Conservation (phyloP, 2,113 vertebrate genomes). For the Microtus oregoni region DNA sequence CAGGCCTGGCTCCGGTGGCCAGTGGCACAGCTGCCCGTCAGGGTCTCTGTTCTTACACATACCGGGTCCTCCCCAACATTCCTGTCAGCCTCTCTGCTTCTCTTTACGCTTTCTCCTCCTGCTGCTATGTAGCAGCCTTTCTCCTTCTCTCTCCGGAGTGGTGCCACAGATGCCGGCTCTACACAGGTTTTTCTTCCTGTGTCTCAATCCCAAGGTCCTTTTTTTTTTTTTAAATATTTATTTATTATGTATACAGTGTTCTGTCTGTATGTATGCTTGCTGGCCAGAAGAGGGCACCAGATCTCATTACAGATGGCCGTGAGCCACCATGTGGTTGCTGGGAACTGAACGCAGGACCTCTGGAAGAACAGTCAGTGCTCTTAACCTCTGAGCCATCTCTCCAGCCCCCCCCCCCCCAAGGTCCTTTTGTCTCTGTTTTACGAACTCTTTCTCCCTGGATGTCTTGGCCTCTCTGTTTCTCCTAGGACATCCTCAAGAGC, state of each 20-base stretch:
- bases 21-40: not conserved
- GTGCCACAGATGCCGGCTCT: not conserved
- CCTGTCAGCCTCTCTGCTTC: no score
- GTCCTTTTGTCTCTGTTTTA: not conserved
- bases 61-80: not conserved
- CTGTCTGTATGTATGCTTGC: no score
- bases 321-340: no score
- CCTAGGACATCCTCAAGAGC: constrained; percentile 18
- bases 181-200: not conserved
- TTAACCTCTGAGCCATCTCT: no score
- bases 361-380: no score
- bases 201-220: not conserved
- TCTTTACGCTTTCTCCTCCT: not conserved
- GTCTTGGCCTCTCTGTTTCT: not conserved
- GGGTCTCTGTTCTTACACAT: not conserved
- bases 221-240: not conserved
- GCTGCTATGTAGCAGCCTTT: not conserved
- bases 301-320: no score
- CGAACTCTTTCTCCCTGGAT: not conserved
- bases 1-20: not conserved
- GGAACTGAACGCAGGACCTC: no score
- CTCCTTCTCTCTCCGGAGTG: no score
- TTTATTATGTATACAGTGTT: no score
- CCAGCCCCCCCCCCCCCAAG: not conserved
- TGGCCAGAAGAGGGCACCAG: no score